A percentile compares a stretch with the other conserved stretches of the same genome.
These are phyloP conservation scores for Steinernema feltiae DNA, from an alignment of 1,140 invertebrate genomes.

Conservation along the genomic window DNA sequence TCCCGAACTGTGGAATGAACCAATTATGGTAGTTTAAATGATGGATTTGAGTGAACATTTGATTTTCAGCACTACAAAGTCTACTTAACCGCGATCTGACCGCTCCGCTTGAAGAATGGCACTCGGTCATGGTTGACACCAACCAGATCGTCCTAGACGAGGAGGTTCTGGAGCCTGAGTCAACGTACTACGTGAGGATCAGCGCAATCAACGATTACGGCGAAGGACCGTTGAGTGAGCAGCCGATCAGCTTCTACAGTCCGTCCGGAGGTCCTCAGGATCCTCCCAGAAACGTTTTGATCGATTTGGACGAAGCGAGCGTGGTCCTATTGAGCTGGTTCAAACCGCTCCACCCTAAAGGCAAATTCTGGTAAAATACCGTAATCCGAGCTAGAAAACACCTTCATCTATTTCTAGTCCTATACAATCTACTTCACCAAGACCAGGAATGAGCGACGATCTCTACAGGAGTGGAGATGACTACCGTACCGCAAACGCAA, in stretches of 20 bases:
- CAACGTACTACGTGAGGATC: background rate
- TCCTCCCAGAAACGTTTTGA: background rate
- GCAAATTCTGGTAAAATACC: too few species aligned
- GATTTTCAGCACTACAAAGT: conserved; percentile 5
- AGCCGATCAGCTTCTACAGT: conserved; percentile 1
- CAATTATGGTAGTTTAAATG: background rate
- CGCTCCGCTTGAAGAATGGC: background rate
- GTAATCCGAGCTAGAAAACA: too few species aligned
- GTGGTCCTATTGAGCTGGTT: background rate
- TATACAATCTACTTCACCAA: too few species aligned
- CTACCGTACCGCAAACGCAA: too few species aligned
- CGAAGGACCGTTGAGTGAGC: background rate
- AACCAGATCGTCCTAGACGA: background rate
- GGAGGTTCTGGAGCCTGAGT: background rate
- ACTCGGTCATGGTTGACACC: background rate
- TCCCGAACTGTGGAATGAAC: background rate
- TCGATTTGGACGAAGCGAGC: background rate
- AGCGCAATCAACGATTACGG: background rate
- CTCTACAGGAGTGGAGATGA: too few species aligned
- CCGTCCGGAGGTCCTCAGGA: background rate
- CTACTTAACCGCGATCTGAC: background rate
- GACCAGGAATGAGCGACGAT: too few species aligned
- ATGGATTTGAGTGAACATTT: background rate
- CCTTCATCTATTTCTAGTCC: too few species aligned
- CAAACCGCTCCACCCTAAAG: background rate